Conservation (phyloP, 2,888 invertebrate genomes). For the Apamea sordens region DNA sequence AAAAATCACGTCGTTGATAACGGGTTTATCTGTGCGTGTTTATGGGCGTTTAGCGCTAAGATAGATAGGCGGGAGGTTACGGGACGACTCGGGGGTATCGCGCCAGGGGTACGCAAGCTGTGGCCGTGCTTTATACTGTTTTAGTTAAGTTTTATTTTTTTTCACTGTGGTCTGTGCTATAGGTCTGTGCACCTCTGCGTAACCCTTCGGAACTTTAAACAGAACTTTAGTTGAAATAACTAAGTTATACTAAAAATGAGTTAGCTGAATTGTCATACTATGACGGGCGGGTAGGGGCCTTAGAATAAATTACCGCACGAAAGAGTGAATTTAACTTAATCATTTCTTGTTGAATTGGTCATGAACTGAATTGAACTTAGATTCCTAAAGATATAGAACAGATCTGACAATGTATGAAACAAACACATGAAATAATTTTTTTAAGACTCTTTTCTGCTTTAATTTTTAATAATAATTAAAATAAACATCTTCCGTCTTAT, state of each 20-base stretch:
- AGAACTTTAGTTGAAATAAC: background rate
- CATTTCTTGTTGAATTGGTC: background rate
- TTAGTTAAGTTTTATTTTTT: background rate
- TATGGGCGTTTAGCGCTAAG: conserved; percentile 67
- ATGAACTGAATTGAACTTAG: no score
- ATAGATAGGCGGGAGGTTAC: conserved; percentile 72
- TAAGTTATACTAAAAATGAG: no score
- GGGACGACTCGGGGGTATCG: conserved; percentile 71
- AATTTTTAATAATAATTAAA: background rate
- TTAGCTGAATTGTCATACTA: background rate
- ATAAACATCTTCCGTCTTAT: background rate
- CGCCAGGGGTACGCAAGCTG: conserved; percentile 61
- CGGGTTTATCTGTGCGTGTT: conserved; percentile 63
- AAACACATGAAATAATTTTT: background rate
- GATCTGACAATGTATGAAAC: no score
- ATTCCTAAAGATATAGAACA: background rate
- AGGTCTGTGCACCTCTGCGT: background rate
- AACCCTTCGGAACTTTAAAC: background rate
- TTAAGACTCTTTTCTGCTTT: background rate
- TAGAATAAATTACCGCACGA: background rate
- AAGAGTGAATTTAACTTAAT: background rate
- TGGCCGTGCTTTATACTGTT: conserved; percentile 38
- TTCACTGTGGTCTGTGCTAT: background rate
- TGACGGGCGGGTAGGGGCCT: background rate
- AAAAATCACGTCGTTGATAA: conserved; percentile 65